Conservation (phyloP, 2,888 invertebrate genomes). For the Lepidocyrtinus sp. region DNA sequence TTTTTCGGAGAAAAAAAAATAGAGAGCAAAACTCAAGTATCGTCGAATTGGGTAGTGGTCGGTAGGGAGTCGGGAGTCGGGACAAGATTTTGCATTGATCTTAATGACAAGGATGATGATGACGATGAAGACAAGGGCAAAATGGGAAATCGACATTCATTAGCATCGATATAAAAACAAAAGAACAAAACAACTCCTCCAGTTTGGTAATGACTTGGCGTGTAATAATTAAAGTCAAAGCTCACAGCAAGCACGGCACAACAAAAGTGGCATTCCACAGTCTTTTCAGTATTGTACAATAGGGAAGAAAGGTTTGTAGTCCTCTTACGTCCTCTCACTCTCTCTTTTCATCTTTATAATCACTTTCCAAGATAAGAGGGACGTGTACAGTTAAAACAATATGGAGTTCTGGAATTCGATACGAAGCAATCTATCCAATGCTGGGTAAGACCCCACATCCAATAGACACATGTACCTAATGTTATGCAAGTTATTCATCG, state of each 20-base stretch:
- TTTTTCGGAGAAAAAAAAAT: not conserved
- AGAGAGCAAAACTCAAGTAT: no score
- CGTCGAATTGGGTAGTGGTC: no score
- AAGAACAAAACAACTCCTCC: not conserved
- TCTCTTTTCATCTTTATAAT: not conserved
- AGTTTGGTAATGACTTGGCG: constrained; percentile 33
- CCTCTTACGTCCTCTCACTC: not conserved
- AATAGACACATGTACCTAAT: constrained; percentile 8
- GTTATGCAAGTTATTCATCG: constrained; percentile 14
- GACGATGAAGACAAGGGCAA: constrained; percentile 17
- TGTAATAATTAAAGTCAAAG: constrained; percentile 54
- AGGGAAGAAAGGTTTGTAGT: no score
- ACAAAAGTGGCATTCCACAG: no score
- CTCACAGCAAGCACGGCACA: constrained; percentile 32
- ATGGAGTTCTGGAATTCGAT: not conserved
- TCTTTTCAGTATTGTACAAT: not conserved
- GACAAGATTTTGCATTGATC: not conserved
- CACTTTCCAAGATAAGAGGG: not conserved
- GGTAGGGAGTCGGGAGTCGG: not conserved
- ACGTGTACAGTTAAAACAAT: not conserved
- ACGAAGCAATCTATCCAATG: not conserved
- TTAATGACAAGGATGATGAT: not conserved
- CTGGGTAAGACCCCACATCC: not conserved
- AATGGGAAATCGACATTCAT: constrained; percentile 38
- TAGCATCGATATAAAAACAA: constrained; percentile 15